Base-by-base conservation (phyloP, 2,113 vertebrate genomes). In the Peromyscus leucopus region DNA sequence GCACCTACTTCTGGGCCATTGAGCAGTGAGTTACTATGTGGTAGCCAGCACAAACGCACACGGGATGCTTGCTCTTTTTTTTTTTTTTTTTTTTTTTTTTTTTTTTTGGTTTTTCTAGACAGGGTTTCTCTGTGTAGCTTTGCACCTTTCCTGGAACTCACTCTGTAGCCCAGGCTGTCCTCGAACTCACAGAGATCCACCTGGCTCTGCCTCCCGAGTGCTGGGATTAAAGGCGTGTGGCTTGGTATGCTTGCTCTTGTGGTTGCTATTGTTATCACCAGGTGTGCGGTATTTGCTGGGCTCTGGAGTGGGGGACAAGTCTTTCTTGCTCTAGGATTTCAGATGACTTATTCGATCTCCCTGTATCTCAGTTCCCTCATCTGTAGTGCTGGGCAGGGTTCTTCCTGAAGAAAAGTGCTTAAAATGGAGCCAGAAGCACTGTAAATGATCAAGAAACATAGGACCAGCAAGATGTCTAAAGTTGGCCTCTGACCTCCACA, bases 361-460 rank as follows among this genome's bases (percentile, higher is more conserved):
- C 78, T 39, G 6, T 72, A 69, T 86, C 90, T 90, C 78, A 76
- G 42, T 95, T 91, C 89, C 93, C 63, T 80, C 16, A 61, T 89
- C 92, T 94, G 19, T 89, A 86, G 74, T 51, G 39, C 39, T 55
- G 11, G 10, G 12, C 42, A 57, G 13, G 33, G 42, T 22, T 76
- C 93, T 93, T 84, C 42, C 33, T 92, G 79, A 94, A 95, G 84
- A 87, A 24, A 93, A 83, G 28, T 48, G 15, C 48, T 94, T 83
- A 74, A 87, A 86, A 93, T 19, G 67, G 39, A 61, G 84, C n/a
- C n/a, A 92, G 78, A 57, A 7, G 69, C 31, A 76, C 39, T 75
- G 19, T 57, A 85, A 75, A 74, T 85, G 42, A 46, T 78, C 51
- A 85, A 71, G 28, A 86, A 93, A 93, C 31, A 67, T 87, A 80